Percentiles rank a stretch among this genome's conserved stretches.
Conservation (phyloP, 2,797 vertebrate genomes). For the Enteromius treurensis region DNA sequence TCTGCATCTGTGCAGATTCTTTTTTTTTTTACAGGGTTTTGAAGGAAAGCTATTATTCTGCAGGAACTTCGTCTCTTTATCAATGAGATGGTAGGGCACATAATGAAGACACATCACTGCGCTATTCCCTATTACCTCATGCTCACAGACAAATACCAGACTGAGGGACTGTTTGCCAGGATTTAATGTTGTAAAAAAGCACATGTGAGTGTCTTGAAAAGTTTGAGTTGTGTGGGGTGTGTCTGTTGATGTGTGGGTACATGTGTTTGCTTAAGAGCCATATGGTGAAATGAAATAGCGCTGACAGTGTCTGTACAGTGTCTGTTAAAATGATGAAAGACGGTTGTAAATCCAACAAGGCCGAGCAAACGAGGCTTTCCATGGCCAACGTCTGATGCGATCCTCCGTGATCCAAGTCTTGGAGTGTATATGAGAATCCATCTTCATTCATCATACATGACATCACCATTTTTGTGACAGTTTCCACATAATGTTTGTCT, state of each 20-base stretch:
- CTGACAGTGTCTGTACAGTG: conserved; percentile 27
- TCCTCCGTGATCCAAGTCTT: conserved; percentile 23
- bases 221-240: conserved; percentile 2
- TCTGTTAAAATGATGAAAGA: conserved; percentile 51
- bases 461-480: conserved; percentile 24
- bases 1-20: conserved; percentile 28
- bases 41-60: conserved; percentile 33
- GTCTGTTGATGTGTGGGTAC: conserved; percentile 9
- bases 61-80: neutral
- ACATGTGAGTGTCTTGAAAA: conserved; percentile 19
- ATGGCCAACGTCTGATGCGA: conserved; percentile 12
- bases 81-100: conserved; percentile 9
- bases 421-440: conserved; percentile 17
- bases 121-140: conserved; percentile 28
- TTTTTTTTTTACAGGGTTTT: conserved; percentile 23
- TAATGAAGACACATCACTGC: conserved; percentile 31
- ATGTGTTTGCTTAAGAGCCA: conserved; percentile 36
- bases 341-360: conserved; percentile 33
- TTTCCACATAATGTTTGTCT: conserved; percentile 27
- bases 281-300: conserved; percentile 41
- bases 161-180: conserved; percentile 26
- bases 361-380: conserved; percentile 40
- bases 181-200: conserved; percentile 25
- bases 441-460: conserved; percentile 29
- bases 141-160: conserved; percentile 44